Percentiles rank a stretch among this genome's conserved stretches.
Evolutionary conservation across 2,888 invertebrate genomes (phyloP).

Genomic region (Orthosia cruda): DNA sequence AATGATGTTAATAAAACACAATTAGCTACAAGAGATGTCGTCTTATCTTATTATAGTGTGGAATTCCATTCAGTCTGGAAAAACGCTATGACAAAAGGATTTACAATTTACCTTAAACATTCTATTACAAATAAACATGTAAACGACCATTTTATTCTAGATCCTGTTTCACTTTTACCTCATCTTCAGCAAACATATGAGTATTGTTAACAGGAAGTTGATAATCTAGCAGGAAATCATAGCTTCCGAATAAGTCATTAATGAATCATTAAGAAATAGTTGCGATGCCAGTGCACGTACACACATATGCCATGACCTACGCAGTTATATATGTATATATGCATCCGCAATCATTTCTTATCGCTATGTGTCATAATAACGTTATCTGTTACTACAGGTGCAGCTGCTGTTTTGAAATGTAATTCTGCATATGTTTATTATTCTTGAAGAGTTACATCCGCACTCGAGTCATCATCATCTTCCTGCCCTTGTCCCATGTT

Average conservation of each 20-base stretch:
- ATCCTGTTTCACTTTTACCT: constrained; percentile 13
- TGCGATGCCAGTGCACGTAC: constrained; percentile 48
- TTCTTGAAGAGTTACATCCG: constrained; percentile 20
- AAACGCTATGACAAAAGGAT: neutral
- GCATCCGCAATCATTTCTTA: constrained; percentile 59
- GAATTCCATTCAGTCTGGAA: neutral
- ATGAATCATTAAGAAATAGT: constrained; percentile 59
- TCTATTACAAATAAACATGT: neutral
- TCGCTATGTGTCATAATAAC: constrained; percentile 54
- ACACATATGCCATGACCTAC: constrained; percentile 41
- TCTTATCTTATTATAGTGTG: neutral
- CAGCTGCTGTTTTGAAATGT: constrained; percentile 19
- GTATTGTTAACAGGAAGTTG: constrained; percentile 44
- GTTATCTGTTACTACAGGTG: constrained; percentile 52
- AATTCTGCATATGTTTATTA: constrained; percentile 7
- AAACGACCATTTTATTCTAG: neutral
- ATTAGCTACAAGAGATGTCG: neutral
- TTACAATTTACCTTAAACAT: constrained; percentile 15
- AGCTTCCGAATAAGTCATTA: constrained; percentile 67
- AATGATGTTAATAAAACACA: neutral
- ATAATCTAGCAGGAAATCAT: constrained; percentile 57
- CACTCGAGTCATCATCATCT: too few species aligned
- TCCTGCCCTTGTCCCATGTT: too few species aligned
- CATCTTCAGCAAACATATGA: constrained; percentile 36
- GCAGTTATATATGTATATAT: constrained; percentile 29